These are phyloP conservation scores for Noctua pronuba DNA, from an alignment of 2,888 invertebrate species.

Conservation along the genomic window DNA sequence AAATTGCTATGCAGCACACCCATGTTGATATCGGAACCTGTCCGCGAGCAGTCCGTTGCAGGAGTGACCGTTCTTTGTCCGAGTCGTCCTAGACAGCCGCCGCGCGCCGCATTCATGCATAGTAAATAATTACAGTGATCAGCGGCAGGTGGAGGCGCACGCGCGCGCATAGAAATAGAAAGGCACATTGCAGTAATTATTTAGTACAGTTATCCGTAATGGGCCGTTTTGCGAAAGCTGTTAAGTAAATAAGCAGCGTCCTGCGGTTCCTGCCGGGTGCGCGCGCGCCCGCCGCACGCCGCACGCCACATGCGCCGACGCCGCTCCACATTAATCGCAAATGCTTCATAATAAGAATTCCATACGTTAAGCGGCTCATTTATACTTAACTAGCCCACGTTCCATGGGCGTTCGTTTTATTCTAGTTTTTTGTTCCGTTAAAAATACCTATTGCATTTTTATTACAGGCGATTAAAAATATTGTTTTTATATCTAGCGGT, in stretches of 20 bases:
- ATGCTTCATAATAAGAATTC: conserved; percentile 81
- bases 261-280: conserved; percentile 86
- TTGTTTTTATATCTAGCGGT: conserved; percentile 29
- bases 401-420: conserved; percentile 65
- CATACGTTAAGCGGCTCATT: conserved; percentile 73
- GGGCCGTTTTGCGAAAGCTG: conserved; percentile 90
- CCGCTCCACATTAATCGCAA: conserved; percentile 66
- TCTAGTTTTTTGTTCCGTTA: conserved; percentile 65
- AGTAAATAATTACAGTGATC: conserved; percentile 90
- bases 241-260: conserved; percentile 89
- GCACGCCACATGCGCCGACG: conserved; percentile 57
- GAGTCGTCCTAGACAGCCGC: conserved; percentile 87
- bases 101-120: conserved; percentile 88
- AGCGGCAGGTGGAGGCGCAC: conserved; percentile 88
- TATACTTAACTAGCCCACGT: conserved; percentile 71
- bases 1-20: conserved; percentile 85
- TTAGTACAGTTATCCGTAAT: conserved; percentile 90
- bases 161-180: conserved; percentile 90
- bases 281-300: conserved; percentile 65
- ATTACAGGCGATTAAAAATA: conserved; percentile 46
- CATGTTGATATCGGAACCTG: conserved; percentile 86
- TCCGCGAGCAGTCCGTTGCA: conserved; percentile 79
- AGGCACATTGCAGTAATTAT: conserved; percentile 91
- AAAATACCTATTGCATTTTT: conserved; percentile 57
- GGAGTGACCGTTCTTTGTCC: conserved; percentile 88